Conservation (phyloP, 2,113 vertebrate genomes). For the Antennarius striatus region DNA sequence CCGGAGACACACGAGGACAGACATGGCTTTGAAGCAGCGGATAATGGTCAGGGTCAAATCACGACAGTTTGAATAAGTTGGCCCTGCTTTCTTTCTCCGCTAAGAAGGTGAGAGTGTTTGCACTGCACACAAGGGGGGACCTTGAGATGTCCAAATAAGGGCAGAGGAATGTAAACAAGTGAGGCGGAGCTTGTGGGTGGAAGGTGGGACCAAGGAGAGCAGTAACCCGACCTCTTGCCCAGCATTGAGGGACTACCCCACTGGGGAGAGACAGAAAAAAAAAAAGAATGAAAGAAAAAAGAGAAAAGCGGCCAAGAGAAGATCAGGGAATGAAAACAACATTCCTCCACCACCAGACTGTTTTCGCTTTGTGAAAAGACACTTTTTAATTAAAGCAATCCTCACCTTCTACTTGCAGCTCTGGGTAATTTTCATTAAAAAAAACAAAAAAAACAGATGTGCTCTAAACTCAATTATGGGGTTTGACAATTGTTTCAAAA, state of each 20-base stretch:
- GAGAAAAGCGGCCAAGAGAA: constrained; percentile 17
- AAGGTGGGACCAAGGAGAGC: constrained; percentile 65
- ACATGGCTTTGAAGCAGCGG: constrained; percentile 41
- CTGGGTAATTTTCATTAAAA: constrained; percentile 51
- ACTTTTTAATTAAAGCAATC: constrained; percentile 75
- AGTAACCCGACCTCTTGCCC: constrained; percentile 81
- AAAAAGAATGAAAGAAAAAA: constrained; percentile 19
- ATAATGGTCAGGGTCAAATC: constrained; percentile 53
- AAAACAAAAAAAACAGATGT: constrained; percentile 70
- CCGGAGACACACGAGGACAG: not conserved
- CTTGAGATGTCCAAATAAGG: constrained; percentile 81
- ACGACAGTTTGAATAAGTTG: constrained; percentile 48
- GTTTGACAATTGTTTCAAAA: constrained; percentile 54
- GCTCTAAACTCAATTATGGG: constrained; percentile 55
- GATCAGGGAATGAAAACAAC: constrained; percentile 74
- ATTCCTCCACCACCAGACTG: constrained; percentile 72
- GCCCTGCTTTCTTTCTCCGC: constrained; percentile 56
- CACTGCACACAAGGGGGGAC: constrained; percentile 66
- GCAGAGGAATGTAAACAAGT: constrained; percentile 86
- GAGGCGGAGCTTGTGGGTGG: constrained; percentile 72
- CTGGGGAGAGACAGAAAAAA: constrained; percentile 26
- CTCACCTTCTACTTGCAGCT: constrained; percentile 50
- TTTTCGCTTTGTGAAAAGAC: constrained; percentile 63
- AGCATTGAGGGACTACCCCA: constrained; percentile 67
- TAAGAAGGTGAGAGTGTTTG: constrained; percentile 71